Evolutionary conservation across 2,113 vertebrate genomes (phyloP), one percentile per base, ranked within the genome.

Genomic region (Gopherus flavomarginatus): DNA sequence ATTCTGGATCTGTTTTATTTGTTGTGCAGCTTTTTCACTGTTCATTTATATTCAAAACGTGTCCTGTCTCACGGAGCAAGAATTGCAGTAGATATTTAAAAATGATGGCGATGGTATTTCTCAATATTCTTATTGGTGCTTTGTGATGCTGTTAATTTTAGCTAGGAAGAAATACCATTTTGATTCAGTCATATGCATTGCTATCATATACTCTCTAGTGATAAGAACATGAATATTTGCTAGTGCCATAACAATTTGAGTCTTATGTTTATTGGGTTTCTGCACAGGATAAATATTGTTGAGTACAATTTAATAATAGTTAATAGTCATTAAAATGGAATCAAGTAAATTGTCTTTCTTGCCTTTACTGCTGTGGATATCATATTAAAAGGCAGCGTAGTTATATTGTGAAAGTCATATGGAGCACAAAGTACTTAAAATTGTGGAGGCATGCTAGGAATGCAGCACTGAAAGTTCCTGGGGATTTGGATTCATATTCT

Each of bases 191-290:
- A 1, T 47, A 31, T 65, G 8, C 16, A 49, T 0, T 44, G 4
- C 31, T 91, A 11, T 59, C 54, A 49, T 77, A 38, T 77, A 86
- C 75, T 3, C 5, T 3, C 10, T 72, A 56, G 81, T 75, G 88
- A 79, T 89, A 93, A 84, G 12, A 57, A 2, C 62, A 24, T 38
- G 90, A 96, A 80, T 87, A 90, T 91, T 93, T 95, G 57, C n/a
- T 91, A 78, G n/a, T 2, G 77, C 12, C 29, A 35, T n/a, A 29
- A 1, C 35, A 8, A 95, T 83, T 14, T 53, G 31, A 50, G 14
- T 21, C 27, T 1, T 35, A 29, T 31, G 6, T 84, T 93, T 91
- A 75, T 90, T 65, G 81, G 19, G 8, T 80, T 93, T 24, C 53
- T 93, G 0, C 2, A 50, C 54, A 69, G 2, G 47, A 79, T 87